Conservation (phyloP, 2,888 invertebrate genomes). For the Seira musarum region DNA sequence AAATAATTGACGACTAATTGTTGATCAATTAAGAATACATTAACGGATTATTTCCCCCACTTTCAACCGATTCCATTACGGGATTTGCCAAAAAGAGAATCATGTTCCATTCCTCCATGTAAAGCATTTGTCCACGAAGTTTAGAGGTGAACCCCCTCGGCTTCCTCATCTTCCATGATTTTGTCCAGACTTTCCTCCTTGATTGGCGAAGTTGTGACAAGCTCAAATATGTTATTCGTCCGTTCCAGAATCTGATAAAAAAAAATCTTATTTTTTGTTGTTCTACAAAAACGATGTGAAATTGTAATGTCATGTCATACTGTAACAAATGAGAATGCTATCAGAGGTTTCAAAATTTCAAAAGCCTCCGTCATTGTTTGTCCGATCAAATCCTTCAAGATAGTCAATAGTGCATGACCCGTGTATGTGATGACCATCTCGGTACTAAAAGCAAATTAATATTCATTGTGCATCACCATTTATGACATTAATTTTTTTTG, state of each 20-base stretch:
- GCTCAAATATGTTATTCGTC: slow-evolving; percentile 97
- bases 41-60: too few species aligned
- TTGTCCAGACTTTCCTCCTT: slow-evolving; percentile 79
- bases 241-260: slow-evolving; percentile 86
- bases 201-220: slow-evolving; percentile 91
- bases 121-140: slow-evolving; percentile 93
- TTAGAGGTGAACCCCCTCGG: slow-evolving; percentile 41
- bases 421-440: slow-evolving; percentile 92
- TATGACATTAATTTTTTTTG: background rate
- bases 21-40: too few species aligned
- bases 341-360: slow-evolving; percentile 90
- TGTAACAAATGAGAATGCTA: slow-evolving; percentile 94
- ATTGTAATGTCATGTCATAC: slow-evolving; percentile 75
- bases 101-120: slow-evolving; percentile 98
- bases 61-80: slow-evolving; percentile 81
- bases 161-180: slow-evolving; percentile 69
- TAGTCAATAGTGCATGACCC: slow-evolving; percentile 91
- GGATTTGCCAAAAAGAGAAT: slow-evolving; percentile 86
- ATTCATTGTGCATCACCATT: background rate
- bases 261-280: background rate
- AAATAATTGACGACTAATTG: too few species aligned
- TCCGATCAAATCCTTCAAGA: slow-evolving; percentile 88
- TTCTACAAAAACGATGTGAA: too few species aligned
- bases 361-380: slow-evolving; percentile 95
- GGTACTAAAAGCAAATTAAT: slow-evolving; percentile 75